phyloP scores from a whole-genome alignment of 2,113 vertebrate genomes.

The Poeciliopsis retropinna region DNA sequence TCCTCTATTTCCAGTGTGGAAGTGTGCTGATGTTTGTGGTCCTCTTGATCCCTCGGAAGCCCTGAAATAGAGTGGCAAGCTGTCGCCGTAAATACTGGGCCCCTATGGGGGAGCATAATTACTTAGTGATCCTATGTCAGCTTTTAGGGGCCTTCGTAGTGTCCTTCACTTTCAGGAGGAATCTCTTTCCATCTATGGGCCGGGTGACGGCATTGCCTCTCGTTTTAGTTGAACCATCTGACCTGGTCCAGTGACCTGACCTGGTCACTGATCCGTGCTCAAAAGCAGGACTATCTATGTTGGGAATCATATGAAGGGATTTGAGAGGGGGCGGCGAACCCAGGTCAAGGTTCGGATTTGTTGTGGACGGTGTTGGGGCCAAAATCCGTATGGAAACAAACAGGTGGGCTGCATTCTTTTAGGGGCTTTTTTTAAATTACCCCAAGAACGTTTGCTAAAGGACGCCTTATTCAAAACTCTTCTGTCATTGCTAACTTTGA shows the following conservation, averaged over 20 bases:
- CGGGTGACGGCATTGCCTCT: constrained; percentile 18
- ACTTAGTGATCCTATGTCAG: constrained; percentile 58
- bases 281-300: not conserved
- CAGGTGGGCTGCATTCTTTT: constrained; percentile 64
- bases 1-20: constrained; percentile 71
- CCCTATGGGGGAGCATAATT: constrained; percentile 65
- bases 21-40: constrained; percentile 53
- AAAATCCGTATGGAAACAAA: constrained; percentile 51
- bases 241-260: constrained; percentile 27
- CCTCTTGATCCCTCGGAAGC: constrained; percentile 55
- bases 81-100: constrained; percentile 75
- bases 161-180: constrained; percentile 52
- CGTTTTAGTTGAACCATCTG: constrained; percentile 7
- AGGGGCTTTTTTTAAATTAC: not conserved
- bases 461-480: constrained; percentile 24
- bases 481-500: constrained; percentile 11
- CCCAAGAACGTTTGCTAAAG: not conserved
- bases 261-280: constrained; percentile 23
- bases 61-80: constrained; percentile 81
- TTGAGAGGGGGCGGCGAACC: not conserved
- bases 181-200: constrained; percentile 10
- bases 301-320: constrained; percentile 7
- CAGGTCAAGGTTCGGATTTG: constrained; percentile 64
- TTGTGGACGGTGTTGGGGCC: constrained; percentile 40
- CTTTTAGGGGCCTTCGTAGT: constrained; percentile 33